Base-by-base conservation (phyloP, 2,888 invertebrate genomes). In the Meganola albula region DNA sequence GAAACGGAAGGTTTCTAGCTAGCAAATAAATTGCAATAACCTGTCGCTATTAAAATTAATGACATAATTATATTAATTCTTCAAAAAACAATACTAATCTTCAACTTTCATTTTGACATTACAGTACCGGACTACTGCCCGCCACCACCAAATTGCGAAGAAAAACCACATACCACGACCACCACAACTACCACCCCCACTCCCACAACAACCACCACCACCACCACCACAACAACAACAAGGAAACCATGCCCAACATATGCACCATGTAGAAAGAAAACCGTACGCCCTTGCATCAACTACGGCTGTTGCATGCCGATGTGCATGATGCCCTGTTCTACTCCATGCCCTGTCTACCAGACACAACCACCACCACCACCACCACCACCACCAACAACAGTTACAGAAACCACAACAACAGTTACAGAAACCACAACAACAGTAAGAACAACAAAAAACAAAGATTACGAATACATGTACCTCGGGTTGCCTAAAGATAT, bases 221-320 rank as follows among this genome's bases (percentile, higher is more conserved):
- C 40, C 2, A 31, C 28, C 6, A 29, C 36, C 2, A 36, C 38
- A 1, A 29, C 30, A 9, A 48, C 53, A 0, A 41, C 51, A 0
- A 44, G 36, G 1, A 36, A 31, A 10, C 24, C 39, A 4, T 60
- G 60, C 27, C 57, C 56, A 27, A 44, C 2, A 14, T 46, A 1
- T 24, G 3, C 1, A 9, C 25, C n/a, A n/a, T 46, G 51, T 27
- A 28, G 10, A 18, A 51, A 41, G 30, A 40, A 27, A 30, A 47
- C 8, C 22, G 10, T 3, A 7, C n/a, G 5, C 10, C 26, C 10
- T 3, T 10, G 10, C 12, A 16, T 4, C 7, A 16, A 3, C 11
- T 16, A n/a, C 21, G 3, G 20, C 5, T 8, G 12, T 18, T 16
- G 31, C 27, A 30, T 34, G 32, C 39, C 40, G n/a, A n/a, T n/a